Percentiles rank a stretch among this genome's conserved stretches.
Conservation (phyloP, 2,797 vertebrate species). For the Protosalanx chinensis region DNA sequence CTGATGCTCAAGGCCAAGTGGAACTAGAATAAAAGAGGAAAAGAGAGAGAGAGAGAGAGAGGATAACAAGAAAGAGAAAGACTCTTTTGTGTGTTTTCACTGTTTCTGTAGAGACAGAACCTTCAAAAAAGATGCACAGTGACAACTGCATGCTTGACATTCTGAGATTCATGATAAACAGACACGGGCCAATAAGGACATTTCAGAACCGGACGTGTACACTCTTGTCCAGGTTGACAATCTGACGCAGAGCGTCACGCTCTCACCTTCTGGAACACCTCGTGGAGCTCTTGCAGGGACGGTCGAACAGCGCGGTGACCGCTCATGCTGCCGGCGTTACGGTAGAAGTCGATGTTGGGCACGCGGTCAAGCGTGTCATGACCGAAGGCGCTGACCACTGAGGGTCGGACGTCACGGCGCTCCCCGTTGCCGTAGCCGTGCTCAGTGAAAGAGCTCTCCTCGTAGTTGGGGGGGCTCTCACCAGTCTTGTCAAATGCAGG, state of each 20-base stretch:
- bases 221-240: background rate
- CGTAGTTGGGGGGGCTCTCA: conserved; percentile 81
- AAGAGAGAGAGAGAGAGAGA: background rate
- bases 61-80: background rate
- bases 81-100: background rate
- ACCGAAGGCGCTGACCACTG: conserved; percentile 85
- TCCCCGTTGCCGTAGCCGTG: conserved; percentile 74
- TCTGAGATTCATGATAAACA: background rate
- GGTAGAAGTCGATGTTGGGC: conserved; percentile 94
- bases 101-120: background rate
- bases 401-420: conserved; percentile 75
- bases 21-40: background rate
- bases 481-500: conserved; percentile 59
- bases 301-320: conserved; percentile 85
- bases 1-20: background rate
- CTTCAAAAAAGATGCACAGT: background rate
- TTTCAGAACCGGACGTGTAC: background rate
- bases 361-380: conserved; percentile 91
- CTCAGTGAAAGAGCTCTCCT: conserved; percentile 51
- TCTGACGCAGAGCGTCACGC: background rate
- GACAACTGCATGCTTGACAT: background rate
- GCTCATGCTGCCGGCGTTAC: conserved; percentile 88
- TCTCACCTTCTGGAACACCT: conserved; percentile 92
- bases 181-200: background rate
- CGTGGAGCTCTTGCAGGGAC: conserved; percentile 92